phyloP scores from a whole-genome alignment of 1,140 invertebrate genomes.

The Bicyclus anynana region DNA sequence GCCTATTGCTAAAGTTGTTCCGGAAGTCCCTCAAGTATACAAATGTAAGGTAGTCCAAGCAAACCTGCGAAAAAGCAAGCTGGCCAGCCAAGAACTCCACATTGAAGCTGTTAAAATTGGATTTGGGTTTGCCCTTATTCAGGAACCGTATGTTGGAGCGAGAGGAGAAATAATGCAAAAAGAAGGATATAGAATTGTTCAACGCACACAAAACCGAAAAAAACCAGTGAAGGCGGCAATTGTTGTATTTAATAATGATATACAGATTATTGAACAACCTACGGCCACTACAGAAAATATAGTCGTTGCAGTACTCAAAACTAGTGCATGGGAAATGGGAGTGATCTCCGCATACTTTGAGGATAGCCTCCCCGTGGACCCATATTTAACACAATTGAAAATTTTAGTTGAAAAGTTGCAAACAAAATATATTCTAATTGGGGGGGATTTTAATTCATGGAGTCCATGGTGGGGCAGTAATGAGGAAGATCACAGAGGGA shows the following conservation, averaged over 20 bases:
- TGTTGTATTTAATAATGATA: constrained; percentile 1
- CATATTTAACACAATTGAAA: constrained; percentile 1
- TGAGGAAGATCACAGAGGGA: constrained; percentile 10
- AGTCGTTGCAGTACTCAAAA: not conserved
- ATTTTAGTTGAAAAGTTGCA: not conserved
- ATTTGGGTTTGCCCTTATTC: constrained; percentile 1
- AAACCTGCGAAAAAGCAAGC: constrained; percentile 11
- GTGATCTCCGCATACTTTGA: constrained; percentile 9
- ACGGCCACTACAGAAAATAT: constrained; percentile 15
- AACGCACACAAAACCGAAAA: not conserved
- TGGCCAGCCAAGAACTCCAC: constrained; percentile 13
- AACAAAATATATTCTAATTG: constrained; percentile 1
- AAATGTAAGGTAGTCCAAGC: not conserved
- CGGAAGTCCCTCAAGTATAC: not conserved
- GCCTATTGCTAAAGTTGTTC: constrained; percentile 24
- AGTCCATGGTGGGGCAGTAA: constrained; percentile 29
- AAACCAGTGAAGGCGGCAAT: constrained; percentile 11
- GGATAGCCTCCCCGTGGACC: not conserved
- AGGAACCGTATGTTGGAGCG: constrained; percentile 19
- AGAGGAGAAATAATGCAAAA: not conserved
- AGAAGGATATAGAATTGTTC: not conserved
- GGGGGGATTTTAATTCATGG: constrained; percentile 29
- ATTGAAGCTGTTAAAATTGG: not conserved
- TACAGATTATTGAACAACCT: constrained; percentile 3
- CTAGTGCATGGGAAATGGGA: constrained; percentile 4